A percentile compares a stretch with the other conserved stretches of the same genome.
These are phyloP conservation scores for Monoplex corrugatus DNA, from an alignment of 2,888 invertebrate genomes.

Conservation along the genomic window DNA sequence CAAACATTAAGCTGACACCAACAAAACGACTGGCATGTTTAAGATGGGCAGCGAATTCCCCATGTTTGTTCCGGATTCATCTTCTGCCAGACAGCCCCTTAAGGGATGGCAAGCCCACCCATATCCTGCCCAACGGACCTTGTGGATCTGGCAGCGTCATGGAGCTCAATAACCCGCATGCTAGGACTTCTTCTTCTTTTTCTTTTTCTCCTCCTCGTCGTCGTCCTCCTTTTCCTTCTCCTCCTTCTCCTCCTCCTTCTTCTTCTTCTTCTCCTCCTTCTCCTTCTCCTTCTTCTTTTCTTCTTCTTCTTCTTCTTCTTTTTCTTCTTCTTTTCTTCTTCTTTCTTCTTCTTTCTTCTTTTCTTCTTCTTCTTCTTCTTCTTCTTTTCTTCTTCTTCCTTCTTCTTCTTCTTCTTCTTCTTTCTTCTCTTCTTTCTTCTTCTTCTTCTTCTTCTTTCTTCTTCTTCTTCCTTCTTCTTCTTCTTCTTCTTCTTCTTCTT, in stretches of 20 bases:
- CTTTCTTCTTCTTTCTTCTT: not conserved
- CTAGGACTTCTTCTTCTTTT: no score
- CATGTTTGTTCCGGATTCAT: no score
- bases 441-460: not conserved
- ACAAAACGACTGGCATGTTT: no score
- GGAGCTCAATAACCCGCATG: no score
- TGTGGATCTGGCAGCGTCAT: no score
- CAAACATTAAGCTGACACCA: no score
- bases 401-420: not conserved
- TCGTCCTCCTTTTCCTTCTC: not conserved
- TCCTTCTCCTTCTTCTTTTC: not conserved
- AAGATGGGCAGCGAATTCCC: no score
- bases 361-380: not conserved
- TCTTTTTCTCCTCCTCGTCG: no score
- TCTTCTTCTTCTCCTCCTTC: not conserved
- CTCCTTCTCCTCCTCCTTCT: not conserved
- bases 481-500: conserved; percentile 19
- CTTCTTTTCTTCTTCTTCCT: not conserved
- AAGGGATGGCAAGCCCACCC: no score
- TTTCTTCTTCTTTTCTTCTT: not conserved
- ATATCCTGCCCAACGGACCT: no score
- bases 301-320: not conserved
- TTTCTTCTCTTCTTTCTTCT: not conserved
- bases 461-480: conserved; percentile 20
- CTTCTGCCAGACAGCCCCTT: no score